These are phyloP conservation scores for Cybosia mesomella DNA, from an alignment of 2,888 invertebrate genomes.

Conservation along the genomic window DNA sequence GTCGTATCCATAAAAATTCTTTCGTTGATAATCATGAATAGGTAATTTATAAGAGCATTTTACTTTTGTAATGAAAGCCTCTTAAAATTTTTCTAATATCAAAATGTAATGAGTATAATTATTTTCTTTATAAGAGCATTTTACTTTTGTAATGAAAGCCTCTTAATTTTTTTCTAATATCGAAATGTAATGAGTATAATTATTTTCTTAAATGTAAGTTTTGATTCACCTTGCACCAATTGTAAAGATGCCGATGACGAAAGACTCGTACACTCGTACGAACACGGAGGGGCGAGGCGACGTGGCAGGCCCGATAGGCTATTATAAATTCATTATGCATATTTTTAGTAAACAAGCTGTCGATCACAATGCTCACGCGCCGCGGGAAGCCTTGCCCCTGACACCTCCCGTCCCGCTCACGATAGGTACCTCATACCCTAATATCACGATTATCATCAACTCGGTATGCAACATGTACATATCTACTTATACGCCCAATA, in stretches of 20 bases:
- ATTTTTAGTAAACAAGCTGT: conserved; percentile 87
- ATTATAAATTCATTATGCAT: conserved; percentile 87
- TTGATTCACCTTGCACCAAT: conserved; percentile 31
- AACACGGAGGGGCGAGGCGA: conserved; percentile 62
- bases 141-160: not conserved
- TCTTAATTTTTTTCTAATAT: not conserved
- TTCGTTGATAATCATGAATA: conserved; percentile 51
- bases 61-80: not conserved
- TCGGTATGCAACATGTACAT: conserved; percentile 52
- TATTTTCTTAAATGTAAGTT: conserved; percentile 18
- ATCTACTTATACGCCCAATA: conserved; percentile 47
- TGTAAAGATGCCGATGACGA: conserved; percentile 54
- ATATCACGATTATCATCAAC: conserved; percentile 69
- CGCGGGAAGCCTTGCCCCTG: conserved; percentile 79
- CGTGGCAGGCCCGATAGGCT: conserved; percentile 71
- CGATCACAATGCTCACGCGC: conserved; percentile 84
- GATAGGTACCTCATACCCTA: conserved; percentile 66
- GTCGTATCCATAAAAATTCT: conserved; percentile 64
- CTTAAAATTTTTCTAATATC: not conserved
- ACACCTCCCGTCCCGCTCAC: conserved; percentile 68
- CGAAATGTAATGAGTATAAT: not conserved
- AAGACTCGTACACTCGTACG: conserved; percentile 58
- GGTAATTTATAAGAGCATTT: conserved; percentile 9
- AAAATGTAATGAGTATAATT: not conserved
- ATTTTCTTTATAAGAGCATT: conserved; percentile 8